Evolutionary conservation across 2,888 invertebrate species (phyloP).

Genomic region (Leucania comma): DNA sequence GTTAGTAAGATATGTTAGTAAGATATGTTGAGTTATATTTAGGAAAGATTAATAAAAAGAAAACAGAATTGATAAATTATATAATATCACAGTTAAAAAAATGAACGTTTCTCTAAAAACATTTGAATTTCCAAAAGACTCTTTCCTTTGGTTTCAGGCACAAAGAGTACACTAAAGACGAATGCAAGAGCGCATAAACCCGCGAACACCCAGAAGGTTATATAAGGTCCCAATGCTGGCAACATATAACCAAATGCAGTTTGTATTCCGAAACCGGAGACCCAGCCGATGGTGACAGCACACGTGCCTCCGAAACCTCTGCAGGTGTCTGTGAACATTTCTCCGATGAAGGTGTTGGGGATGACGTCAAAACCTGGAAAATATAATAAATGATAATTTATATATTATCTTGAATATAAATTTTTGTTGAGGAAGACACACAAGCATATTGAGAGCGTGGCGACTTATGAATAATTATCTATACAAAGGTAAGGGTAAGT

Average conservation of each 20-base stretch:
- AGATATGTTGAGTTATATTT: neutral
- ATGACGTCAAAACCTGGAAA: constrained; percentile 71
- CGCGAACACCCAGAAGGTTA: constrained; percentile 68
- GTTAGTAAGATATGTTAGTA: too few relatives aligned
- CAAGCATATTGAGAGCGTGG: too few relatives aligned
- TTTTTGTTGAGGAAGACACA: too few relatives aligned
- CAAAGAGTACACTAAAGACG: constrained; percentile 64
- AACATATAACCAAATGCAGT: constrained; percentile 66
- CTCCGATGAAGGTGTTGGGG: constrained; percentile 69
- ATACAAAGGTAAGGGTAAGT: too few relatives aligned
- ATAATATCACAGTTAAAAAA: constrained; percentile 16
- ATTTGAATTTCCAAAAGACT: constrained; percentile 68
- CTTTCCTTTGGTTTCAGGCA: constrained; percentile 74
- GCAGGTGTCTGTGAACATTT: constrained; percentile 72
- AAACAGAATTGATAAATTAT: neutral
- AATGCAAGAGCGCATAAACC: constrained; percentile 58
- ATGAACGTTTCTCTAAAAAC: constrained; percentile 62
- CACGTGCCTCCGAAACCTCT: constrained; percentile 68
- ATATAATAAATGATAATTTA: neutral
- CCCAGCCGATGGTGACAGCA: constrained; percentile 60
- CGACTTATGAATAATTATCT: too few relatives aligned
- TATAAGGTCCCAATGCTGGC: constrained; percentile 55
- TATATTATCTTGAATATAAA: too few relatives aligned
- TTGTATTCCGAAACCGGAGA: constrained; percentile 66
- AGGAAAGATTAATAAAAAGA: neutral